Evolutionary conservation across 2,797 vertebrate species (phyloP), one percentile per base, ranked within the genome.

Genomic region (Triplophysa bombifrons): DNA sequence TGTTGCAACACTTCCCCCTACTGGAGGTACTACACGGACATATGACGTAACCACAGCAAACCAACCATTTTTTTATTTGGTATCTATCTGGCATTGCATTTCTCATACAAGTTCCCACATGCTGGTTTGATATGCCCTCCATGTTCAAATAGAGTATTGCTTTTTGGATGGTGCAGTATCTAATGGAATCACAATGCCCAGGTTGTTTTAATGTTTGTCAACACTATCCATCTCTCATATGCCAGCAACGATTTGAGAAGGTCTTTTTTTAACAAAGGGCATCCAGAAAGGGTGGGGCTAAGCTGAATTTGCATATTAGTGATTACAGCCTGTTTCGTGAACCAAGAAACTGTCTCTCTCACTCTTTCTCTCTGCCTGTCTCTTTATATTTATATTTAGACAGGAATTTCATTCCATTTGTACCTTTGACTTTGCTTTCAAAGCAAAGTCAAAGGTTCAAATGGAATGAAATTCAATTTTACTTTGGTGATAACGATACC

Each of bases 1-100:
- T 87, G 95, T 88, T 89, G 90, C 92, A 94, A 95, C 92, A 95
- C 90, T 95, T 92, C 95, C 96, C 95, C 93, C 94, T 96, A 92
- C 94, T 94, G 94, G 94, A 94, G 82, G 72, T 85, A 77, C 90
- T 86, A 90, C 89, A 92, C 82, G 90, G 88, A 88, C 85, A 88
- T 92, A 85, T 89, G 83, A 78, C 88, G 68, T 70, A 34, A 69
- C 27, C 25, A 17, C 27, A 30, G 60, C 5, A 58, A 58, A 53
- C 51, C 55, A 20, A 19, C 61, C 53, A 4, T 13, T 38, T 22
- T 67, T 38, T 44, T 53, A 48, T 22, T 65, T 3, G 34, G 11
- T 73, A 34, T 60, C 71, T 60, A 17, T 41, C 17, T 63, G 60
- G 7, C 56, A 17, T 17, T 46, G 17, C 25, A 8, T 69, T 12